A percentile compares a stretch with the other conserved stretches of the same genome.
These are phyloP conservation scores for Drosophila jambulina DNA, from an alignment of 1,140 invertebrate genomes.

Conservation along the genomic window DNA sequence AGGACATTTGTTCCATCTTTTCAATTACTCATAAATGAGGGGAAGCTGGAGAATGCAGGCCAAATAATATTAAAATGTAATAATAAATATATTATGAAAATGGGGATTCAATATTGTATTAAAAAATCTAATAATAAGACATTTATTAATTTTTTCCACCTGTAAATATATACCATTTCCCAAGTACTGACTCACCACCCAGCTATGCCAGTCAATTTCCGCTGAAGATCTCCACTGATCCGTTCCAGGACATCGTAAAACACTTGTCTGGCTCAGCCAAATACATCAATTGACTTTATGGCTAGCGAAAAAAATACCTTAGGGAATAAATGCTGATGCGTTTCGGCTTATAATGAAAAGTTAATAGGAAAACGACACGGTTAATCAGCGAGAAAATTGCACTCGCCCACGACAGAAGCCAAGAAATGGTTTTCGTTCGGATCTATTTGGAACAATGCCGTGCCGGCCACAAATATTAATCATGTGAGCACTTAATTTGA, in stretches of 20 bases:
- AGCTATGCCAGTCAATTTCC: constrained; percentile 39
- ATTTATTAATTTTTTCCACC: neutral
- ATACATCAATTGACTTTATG: constrained; percentile 64
- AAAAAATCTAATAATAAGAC: neutral
- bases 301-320: constrained; percentile 46
- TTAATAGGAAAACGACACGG: constrained; percentile 78
- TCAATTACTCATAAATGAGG: too few species aligned
- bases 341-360: constrained; percentile 66
- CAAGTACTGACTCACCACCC: constrained; percentile 23
- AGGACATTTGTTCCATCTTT: too few species aligned
- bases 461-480: constrained; percentile 68
- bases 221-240: constrained; percentile 14
- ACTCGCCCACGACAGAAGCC: constrained; percentile 45
- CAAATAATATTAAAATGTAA: too few species aligned
- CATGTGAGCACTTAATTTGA: constrained; percentile 82
- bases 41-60: too few species aligned
- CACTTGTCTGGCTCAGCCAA: constrained; percentile 27
- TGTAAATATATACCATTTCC: neutral
- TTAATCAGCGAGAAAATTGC: constrained; percentile 77
- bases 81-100: too few species aligned
- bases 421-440: constrained; percentile 28
- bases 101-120: too few species aligned
- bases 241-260: constrained; percentile 48
- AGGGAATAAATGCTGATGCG: constrained; percentile 26
- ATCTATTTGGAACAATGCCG: constrained; percentile 50